Evolutionary conservation across 2,113 vertebrate species (phyloP).

Genomic region (Pseudonaja textilis): DNA sequence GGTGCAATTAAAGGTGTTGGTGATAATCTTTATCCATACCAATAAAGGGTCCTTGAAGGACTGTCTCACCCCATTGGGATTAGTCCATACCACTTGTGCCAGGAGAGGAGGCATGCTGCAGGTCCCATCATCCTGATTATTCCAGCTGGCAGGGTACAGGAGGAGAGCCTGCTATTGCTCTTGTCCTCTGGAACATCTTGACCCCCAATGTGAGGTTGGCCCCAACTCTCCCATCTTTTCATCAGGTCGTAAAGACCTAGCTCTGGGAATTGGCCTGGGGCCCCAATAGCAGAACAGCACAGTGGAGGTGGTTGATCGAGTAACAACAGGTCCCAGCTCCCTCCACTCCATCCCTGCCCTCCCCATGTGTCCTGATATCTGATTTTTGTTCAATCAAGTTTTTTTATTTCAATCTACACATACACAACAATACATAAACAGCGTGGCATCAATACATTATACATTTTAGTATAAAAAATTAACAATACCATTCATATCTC

Average conservation of each 20-base stretch:
- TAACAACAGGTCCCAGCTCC: background rate
- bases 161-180: background rate
- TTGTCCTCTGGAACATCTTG: background rate
- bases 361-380: background rate
- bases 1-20: no score
- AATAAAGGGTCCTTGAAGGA: no score
- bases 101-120: background rate
- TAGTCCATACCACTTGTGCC: background rate
- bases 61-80: background rate
- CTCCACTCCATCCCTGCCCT: background rate
- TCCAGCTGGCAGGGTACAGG: background rate
- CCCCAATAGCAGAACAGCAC: background rate
- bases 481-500: no score
- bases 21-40: no score
- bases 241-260: background rate
- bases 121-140: background rate
- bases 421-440: no score
- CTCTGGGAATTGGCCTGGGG: background rate
- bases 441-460: no score
- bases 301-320: background rate
- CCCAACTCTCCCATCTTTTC: background rate
- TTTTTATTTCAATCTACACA: no score
- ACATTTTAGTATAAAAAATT: no score
- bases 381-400: no score
- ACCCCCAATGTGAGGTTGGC: background rate